phyloP scores from a whole-genome alignment of 2,888 invertebrate species.

The Troides aeacus region DNA sequence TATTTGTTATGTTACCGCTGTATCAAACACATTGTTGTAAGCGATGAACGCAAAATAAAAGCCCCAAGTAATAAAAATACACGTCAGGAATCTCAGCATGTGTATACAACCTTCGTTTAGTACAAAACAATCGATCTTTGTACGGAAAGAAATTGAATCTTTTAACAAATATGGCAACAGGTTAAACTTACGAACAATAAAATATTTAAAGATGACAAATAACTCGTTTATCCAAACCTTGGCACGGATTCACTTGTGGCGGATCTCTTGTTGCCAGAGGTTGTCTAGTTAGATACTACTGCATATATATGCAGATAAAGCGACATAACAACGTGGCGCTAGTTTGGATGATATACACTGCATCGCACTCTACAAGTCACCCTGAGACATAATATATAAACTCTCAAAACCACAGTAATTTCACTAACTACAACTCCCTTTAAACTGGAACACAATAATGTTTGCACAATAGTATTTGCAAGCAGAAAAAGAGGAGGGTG shows the following conservation, averaged over 20 bases:
- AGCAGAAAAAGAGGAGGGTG: no score
- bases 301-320: no score
- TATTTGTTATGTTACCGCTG: not conserved
- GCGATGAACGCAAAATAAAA: conserved; percentile 10
- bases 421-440: no score
- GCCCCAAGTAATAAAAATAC: conserved; percentile 7
- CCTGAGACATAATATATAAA: no score
- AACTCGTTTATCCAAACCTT: conserved; percentile 29
- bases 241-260: conserved; percentile 19
- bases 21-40: conserved; percentile 14
- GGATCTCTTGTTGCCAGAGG: not conserved
- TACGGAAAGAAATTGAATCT: conserved; percentile 29
- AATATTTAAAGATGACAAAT: conserved; percentile 31
- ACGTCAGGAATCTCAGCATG: conserved; percentile 3
- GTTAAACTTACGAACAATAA: conserved; percentile 35
- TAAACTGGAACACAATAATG: no score
- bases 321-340: no score
- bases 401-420: no score
- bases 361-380: no score
- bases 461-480: no score
- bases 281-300: no score
- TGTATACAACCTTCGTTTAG: conserved; percentile 24
- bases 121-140: conserved; percentile 33
- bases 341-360: no score
- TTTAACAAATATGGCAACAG: conserved; percentile 35